Percentiles rank a stretch among this genome's conserved stretches.
phyloP scores from a whole-genome alignment of 2,888 invertebrate species.

The Conchocele bisecta region DNA sequence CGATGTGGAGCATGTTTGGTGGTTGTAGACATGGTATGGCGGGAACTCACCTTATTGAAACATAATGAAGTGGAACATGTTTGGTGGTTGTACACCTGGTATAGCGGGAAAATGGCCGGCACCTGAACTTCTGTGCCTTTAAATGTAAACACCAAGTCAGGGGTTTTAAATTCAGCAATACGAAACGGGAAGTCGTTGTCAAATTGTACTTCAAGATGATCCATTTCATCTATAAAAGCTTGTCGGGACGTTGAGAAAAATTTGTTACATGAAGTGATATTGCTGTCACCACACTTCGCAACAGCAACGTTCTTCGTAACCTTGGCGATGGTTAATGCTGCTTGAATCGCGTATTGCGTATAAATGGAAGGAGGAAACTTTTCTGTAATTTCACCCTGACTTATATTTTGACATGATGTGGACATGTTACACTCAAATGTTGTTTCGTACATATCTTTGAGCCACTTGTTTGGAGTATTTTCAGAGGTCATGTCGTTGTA shows the following conservation, averaged over 20 bases:
- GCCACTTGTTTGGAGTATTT: slow-evolving; percentile 15
- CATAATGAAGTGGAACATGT: too few relatives aligned
- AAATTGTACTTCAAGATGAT: slow-evolving; percentile 10
- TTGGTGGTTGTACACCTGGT: too few relatives aligned
- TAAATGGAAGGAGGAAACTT: slow-evolving; percentile 17
- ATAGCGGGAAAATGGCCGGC: too few relatives aligned
- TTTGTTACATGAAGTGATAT: slow-evolving; percentile 1
- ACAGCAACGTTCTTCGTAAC: slow-evolving; percentile 7
- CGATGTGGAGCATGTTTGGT: too few relatives aligned
- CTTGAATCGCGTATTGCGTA: slow-evolving; percentile 48
- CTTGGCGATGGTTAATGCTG: slow-evolving; percentile 29
- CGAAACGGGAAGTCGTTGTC: slow-evolving; percentile 36
- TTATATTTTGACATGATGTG: not conserved
- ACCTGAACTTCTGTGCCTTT: slow-evolving; percentile 18
- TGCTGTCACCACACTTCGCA: slow-evolving; percentile 12
- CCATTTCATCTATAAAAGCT: slow-evolving; percentile 25
- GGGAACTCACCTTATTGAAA: too few relatives aligned
- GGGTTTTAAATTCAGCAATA: slow-evolving; percentile 10
- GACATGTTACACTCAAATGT: slow-evolving; percentile 35
- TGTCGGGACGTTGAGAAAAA: slow-evolving; percentile 11
- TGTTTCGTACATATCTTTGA: slow-evolving; percentile 18
- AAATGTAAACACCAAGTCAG: slow-evolving; percentile 24
- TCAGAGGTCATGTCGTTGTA: slow-evolving; percentile 3
- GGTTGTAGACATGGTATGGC: too few relatives aligned
- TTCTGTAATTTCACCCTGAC: not conserved